These are phyloP conservation scores for Neogale vison DNA, from an alignment of 2,113 vertebrate genomes.

Conservation along the genomic window DNA sequence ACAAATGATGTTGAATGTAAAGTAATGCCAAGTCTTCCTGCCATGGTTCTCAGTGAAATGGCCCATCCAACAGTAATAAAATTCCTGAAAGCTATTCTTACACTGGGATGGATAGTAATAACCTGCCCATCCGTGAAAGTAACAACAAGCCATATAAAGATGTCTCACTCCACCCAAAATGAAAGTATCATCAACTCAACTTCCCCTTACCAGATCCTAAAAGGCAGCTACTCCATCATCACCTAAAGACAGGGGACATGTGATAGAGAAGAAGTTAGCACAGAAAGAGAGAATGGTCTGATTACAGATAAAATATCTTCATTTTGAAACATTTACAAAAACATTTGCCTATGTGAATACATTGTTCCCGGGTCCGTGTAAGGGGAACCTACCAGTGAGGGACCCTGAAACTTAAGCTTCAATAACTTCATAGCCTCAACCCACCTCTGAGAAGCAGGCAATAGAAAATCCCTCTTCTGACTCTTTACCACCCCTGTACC, in stretches of 20 bases:
- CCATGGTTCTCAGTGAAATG: not conserved
- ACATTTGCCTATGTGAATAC: not conserved
- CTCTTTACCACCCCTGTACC: not conserved
- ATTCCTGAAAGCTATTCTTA: not conserved
- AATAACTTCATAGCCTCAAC: too few relatives aligned
- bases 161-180: not conserved
- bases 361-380: not conserved
- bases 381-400: not conserved
- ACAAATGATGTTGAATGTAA: not conserved
- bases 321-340: not conserved
- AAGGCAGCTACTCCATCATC: not conserved
- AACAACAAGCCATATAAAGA: not conserved
- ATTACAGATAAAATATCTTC: not conserved
- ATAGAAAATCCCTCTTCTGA: not conserved
- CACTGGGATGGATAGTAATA: not conserved
- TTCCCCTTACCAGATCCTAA: not conserved
- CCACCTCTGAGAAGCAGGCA: not conserved
- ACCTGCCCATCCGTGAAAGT: not conserved
- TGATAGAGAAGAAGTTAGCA: not conserved
- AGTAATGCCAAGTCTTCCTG: not conserved
- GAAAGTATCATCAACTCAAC: not conserved
- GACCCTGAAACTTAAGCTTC: not conserved
- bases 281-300: not conserved
- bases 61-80: not conserved
- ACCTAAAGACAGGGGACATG: not conserved